Evolutionary conservation across 2,113 vertebrate species (phyloP), one percentile per base, ranked within the genome.

Genomic region (Ciconia maguari): DNA sequence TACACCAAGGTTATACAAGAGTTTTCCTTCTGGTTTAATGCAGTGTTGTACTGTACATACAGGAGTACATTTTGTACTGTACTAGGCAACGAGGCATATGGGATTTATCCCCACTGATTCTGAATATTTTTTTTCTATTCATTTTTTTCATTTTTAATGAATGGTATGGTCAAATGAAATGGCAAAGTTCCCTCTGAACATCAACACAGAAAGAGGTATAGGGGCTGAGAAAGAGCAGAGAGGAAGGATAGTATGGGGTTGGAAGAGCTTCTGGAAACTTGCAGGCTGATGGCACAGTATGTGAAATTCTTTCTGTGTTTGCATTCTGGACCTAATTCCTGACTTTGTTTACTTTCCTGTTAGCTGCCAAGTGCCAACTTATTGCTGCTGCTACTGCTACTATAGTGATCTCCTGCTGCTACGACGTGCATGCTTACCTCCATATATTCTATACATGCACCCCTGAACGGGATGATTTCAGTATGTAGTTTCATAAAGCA

Each of bases 211-310:
- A 49, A 52, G 74, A 75, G 34, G 25, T 27, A 48, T 83, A 16
- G 21, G 46, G 65, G n/a, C 25, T 94, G 92, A 97, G 86, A 90
- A 83, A 93, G 48, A 83, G 19, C 85, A 95, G 64, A 95, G 76
- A 60, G 54, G 60, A 88, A 76, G 61, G 60, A 87, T 48, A 78
- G 85, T 30, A 83, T 48, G 49, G 57, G 29, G n/a, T 76, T 97
- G 92, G 96, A 97, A 81, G 57, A 93, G 65, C 42, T 71, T 79
- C 80, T 97, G 96, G 95, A 97, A 97, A 94, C 32, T 96, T 96
- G 83, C 79, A 72, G 78, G 87, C 77, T 76, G 81, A 89, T 77
- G 85, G 92, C 86, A 89, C 83, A 94, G 89, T 82, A 86, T 83
- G 88, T 80, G 55, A 96, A 93, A 97, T 96, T 95, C 91, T 69